Percentiles rank a stretch among this genome's conserved stretches.
These are phyloP conservation scores for Craniophora ligustri DNA, from an alignment of 2,888 invertebrate species.

Conservation along the genomic window DNA sequence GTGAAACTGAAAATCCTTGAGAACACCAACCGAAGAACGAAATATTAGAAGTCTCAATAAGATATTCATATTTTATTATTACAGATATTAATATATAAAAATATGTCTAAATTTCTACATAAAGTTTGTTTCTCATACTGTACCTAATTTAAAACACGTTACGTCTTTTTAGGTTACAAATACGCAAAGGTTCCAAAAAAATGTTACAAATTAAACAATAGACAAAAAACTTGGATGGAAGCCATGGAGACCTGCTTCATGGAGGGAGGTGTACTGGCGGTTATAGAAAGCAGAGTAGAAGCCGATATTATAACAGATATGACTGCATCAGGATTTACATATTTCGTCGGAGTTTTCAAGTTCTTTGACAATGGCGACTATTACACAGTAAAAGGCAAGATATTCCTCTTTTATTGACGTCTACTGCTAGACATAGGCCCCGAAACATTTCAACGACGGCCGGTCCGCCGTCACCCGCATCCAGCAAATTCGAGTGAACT, in stretches of 20 bases:
- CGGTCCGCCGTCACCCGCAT: no score
- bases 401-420: not conserved
- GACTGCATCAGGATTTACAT: not conserved
- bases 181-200: conserved; percentile 36
- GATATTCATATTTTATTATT: no score
- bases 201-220: conserved; percentile 58
- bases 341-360: conserved; percentile 52
- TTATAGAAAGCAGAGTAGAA: conserved; percentile 34
- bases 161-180: conserved; percentile 57
- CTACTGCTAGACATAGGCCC: no score
- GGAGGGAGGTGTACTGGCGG: conserved; percentile 53
- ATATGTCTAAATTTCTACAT: no score
- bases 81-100: no score
- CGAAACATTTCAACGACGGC: no score
- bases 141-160: no score
- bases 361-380: conserved; percentile 38
- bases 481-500: no score
- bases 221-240: conserved; percentile 48
- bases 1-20: no score
- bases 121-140: no score
- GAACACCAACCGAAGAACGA: no score
- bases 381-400: conserved; percentile 59
- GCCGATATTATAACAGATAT: conserved; percentile 5
- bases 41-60: no score
- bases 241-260: conserved; percentile 59